Evolutionary conservation across 2,113 vertebrate genomes (phyloP), one percentile per base, ranked within the genome.

Genomic region (Salvelinus namaycush): DNA sequence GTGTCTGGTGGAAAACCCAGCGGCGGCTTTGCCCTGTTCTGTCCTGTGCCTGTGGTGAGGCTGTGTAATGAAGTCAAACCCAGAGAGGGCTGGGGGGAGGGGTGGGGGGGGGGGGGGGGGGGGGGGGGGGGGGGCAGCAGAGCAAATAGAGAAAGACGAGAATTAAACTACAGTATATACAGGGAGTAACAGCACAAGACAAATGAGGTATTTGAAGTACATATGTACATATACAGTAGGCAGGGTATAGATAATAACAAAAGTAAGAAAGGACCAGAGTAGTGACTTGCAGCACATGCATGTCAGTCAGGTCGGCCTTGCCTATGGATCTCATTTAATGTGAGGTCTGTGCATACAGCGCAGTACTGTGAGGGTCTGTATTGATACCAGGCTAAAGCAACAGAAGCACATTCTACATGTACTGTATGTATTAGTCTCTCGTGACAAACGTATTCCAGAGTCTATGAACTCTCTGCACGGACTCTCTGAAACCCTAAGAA

Each of bases 241-340:
- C 39, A 39, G 34, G 34, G 34, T 39, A 44, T 11, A 44, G 39
- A 44, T 12, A 44, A 44, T 12, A 44, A 44, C 39, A 12, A 44
- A 9, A 44, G 9, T 3, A 44, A 44, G 39, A 44, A 11, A 44
- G 39, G 39, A 11, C 11, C 9, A 44, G 39, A 44, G 39, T 44
- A 44, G 70, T 62, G 68, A 79, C 75, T 57, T 7, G 14, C 11
- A 31, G 65, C 18, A 20, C 27, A 54, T 31, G 72, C 72, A 76
- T 24, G 67, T 1, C 20, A 13, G 31, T 26, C 29, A 20, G 59
- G 8, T 9, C 59, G 9, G 8, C 57, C 34, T 27, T 6, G 20
- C 29, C 20, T 20, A 29, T 54, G 57, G 44, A 51, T 64, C 62
- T 31, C 12, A 48, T 80, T 72, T 72, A 68, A 34, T 27, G 22